phyloP scores from a whole-genome alignment of 2,113 vertebrate genomes.

The Camarhynchus parvulus region DNA sequence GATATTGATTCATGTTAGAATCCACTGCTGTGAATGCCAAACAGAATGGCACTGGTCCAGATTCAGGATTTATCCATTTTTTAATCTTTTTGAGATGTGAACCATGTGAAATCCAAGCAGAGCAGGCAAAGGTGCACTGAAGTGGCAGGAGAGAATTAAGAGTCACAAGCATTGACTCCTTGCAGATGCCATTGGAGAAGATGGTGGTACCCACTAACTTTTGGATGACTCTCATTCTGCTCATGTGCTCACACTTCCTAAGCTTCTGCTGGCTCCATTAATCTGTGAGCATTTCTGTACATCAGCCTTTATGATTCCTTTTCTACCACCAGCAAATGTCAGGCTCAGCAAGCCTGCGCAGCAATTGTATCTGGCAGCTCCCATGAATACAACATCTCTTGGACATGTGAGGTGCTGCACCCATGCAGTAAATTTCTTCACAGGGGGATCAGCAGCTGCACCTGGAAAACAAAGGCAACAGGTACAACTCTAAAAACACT shows the following conservation, averaged over 20 bases:
- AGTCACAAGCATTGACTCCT: background rate
- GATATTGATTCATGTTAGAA: background rate
- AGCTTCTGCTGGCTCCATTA: background rate
- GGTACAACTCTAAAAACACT: background rate
- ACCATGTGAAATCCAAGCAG: background rate
- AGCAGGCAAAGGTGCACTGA: background rate
- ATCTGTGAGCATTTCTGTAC: background rate
- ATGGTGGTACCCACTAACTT: background rate
- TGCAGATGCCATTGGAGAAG: background rate
- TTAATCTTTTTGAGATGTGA: background rate
- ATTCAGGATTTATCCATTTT: background rate
- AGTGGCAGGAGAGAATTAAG: background rate
- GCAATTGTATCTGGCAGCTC: background rate
- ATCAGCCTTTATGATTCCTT: background rate
- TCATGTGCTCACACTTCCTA: background rate
- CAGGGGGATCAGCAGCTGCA: fast-evolving
- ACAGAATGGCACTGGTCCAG: background rate
- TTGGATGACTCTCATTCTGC: background rate
- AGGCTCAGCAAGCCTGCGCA: background rate
- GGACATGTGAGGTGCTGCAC: background rate
- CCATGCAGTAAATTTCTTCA: background rate
- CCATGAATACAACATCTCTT: background rate
- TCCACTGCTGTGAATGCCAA: background rate
- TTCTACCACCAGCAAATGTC: background rate
- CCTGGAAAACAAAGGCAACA: fast-evolving